Conservation (phyloP, 2,888 invertebrate genomes). For the Cyrtodaria siliqua region DNA sequence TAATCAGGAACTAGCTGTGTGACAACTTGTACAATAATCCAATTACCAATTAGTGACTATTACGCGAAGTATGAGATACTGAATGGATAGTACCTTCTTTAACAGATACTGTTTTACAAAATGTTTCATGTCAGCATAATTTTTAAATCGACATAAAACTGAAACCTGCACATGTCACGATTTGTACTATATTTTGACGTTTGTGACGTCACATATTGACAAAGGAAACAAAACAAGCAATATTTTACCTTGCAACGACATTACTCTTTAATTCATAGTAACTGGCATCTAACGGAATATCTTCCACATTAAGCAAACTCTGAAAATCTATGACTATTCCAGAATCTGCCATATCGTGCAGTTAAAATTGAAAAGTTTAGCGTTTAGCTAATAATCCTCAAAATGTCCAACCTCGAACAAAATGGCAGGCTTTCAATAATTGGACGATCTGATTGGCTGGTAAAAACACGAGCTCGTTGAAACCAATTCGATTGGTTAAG, state of each 20-base stretch:
- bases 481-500: background rate
- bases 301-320: conserved; percentile 55
- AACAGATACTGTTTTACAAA: no score
- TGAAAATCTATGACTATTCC: conserved; percentile 74
- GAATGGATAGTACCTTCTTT: no score
- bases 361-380: no score
- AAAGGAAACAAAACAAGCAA: conserved; percentile 7
- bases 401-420: background rate
- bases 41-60: no score
- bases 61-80: no score
- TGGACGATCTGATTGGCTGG: conserved; percentile 8
- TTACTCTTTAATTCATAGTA: conserved; percentile 78
- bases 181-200: conserved; percentile 18
- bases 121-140: no score
- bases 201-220: conserved; percentile 31
- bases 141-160: no score
- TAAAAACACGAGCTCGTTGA: conserved; percentile 5
- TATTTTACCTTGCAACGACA: conserved; percentile 73
- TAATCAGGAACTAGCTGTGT: no score
- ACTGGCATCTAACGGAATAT: conserved; percentile 41
- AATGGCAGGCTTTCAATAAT: conserved; percentile 17
- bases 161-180: background rate
- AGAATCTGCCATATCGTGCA: conserved; percentile 72
- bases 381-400: no score
- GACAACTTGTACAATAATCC: no score